Base-by-base conservation (phyloP, 1,140 invertebrate species). In the Ostrea edulis region DNA sequence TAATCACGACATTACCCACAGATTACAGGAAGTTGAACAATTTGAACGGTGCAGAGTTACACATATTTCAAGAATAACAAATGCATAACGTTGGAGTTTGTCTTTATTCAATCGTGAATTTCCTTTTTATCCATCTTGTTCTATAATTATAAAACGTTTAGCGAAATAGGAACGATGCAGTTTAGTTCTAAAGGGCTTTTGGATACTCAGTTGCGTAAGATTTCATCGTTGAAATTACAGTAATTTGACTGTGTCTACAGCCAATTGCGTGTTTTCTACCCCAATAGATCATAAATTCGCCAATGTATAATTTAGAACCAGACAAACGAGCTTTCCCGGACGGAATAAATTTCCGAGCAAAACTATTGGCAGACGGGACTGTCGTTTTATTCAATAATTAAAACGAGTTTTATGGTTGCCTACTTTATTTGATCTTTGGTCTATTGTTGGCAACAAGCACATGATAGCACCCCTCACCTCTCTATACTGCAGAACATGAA, bases 301-400 rank as follows among this genome's bases (percentile, higher is more conserved):
- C 68, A 77, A 77, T 77, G 14, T 77, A 25, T 77, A 8, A 35
- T 25, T 3, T 44, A 25, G 68, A 44, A 12, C 68, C 68, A 77
- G 68, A 77, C 68, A 77, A 77, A 25, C 12, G 14, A 77, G 68
- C 29, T 77, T 77, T 35, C 29, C 68, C 25, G 68, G 29, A 29
- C 68, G 29, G 25, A 25, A 77, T 29, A 29, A 62, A 0, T 35
- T 77, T 77, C 14, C 8, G 25, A 77, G 22, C 8, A 44, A 14
- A 71, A 25, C 35, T 35, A 14, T 35, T 35, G 35, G 68, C 68
- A 29, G 14, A 29, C 68, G 29, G 29, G 25, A 35, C 22, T 29
- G 25, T 77, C 68, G 25, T 77, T 77, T 77, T 77, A 35, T 22
- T 77, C 68, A 44, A 77, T 77, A 77, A 77, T 77, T 77, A 77